A percentile compares a stretch with the other conserved stretches of the same genome.
Conservation (phyloP, 2,888 invertebrate genomes). For the Ischnura elegans region DNA sequence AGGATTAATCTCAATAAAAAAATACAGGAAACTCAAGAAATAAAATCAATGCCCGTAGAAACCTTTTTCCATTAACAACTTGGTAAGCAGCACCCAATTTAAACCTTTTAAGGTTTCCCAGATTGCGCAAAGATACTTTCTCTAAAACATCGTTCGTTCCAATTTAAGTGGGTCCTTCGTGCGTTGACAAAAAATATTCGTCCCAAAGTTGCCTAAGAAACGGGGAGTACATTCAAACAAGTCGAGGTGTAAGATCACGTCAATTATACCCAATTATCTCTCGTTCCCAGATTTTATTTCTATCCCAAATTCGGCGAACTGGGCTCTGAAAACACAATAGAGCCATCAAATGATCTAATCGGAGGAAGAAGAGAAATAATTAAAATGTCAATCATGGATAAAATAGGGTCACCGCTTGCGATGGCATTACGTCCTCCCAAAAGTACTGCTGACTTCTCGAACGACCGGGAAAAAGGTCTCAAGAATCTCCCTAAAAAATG, state of each 20-base stretch:
- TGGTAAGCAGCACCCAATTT: too few species aligned
- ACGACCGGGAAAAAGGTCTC: not conserved
- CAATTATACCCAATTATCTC: not conserved
- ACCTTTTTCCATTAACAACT: too few species aligned
- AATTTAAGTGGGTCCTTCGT: not conserved
- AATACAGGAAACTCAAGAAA: too few species aligned
- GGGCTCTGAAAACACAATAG: not conserved
- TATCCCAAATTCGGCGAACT: not conserved
- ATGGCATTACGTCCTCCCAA: not conserved
- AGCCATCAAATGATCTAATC: not conserved
- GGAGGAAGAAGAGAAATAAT: not conserved
- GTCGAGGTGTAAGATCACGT: not conserved
- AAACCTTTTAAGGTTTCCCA: not conserved
- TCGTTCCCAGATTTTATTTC: not conserved
- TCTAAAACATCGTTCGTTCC: not conserved
- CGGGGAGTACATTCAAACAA: not conserved
- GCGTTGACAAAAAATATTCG: not conserved
- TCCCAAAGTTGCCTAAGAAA: not conserved
- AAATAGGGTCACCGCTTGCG: not conserved
- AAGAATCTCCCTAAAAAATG: too few species aligned
- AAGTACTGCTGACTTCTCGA: not conserved
- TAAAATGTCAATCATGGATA: slow-evolving; percentile 1
- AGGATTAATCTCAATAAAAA: too few species aligned
- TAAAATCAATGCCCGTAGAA: too few species aligned
- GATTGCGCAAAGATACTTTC: not conserved